Percentiles rank a stretch among this genome's conserved stretches.
These are phyloP conservation scores for Tachuris rubrigastra DNA, from an alignment of 2,113 vertebrate genomes.

Conservation along the genomic window DNA sequence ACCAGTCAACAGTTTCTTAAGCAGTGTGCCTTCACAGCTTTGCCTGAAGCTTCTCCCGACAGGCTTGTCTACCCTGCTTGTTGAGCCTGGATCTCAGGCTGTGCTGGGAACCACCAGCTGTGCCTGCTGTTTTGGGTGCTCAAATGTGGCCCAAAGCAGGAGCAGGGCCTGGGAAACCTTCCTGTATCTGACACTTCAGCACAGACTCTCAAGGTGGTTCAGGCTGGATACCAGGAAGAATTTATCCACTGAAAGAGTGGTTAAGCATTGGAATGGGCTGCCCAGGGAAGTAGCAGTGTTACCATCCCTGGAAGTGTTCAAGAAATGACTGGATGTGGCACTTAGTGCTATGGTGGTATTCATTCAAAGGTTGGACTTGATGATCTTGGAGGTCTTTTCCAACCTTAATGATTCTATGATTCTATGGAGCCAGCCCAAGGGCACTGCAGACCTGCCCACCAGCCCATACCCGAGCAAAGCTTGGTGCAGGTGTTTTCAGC, in stretches of 20 bases:
- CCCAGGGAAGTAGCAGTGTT: not conserved
- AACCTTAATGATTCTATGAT: not conserved
- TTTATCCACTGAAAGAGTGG: not conserved
- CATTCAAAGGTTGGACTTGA: not conserved
- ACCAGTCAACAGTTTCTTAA: not conserved
- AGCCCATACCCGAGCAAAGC: not conserved
- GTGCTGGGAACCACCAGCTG: not conserved
- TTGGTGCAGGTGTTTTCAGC: not conserved
- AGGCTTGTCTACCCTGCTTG: not conserved
- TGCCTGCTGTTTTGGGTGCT: not conserved
- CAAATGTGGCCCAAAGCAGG: not conserved
- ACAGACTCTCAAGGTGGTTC: not conserved
- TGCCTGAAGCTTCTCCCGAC: not conserved
- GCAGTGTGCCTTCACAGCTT: not conserved
- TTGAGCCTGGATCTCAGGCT: not conserved
- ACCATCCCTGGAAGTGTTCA: not conserved
- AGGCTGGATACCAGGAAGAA: not conserved
- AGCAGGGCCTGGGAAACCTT: not conserved
- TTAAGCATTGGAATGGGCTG: not conserved
- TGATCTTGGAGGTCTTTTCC: not conserved
- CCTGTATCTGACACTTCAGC: fast-evolving
- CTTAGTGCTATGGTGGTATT: not conserved
- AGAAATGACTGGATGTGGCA: fast-evolving
- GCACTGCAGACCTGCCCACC: not conserved
- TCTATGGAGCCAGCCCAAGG: not conserved